A percentile compares a stretch with the other conserved stretches of the same genome.
phyloP scores from a whole-genome alignment of 2,888 invertebrate genomes.

The Megalurothrips usitatus region DNA sequence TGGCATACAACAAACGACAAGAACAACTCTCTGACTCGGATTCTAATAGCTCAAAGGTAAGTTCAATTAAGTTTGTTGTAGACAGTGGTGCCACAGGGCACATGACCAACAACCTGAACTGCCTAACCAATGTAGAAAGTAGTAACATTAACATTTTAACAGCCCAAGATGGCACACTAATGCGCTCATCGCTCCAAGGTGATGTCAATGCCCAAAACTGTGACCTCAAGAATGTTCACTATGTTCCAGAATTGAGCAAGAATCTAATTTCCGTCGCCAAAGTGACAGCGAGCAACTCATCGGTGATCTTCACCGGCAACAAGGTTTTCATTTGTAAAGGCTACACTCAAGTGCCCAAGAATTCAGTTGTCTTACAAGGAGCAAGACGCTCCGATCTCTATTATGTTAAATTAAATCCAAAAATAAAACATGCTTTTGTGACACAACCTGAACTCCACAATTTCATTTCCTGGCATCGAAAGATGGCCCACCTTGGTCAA shows the following conservation, averaged over 20 bases:
- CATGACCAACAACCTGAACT: not conserved
- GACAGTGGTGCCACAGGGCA: not conserved
- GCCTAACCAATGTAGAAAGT: not conserved
- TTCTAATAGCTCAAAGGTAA: not conserved
- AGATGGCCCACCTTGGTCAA: not conserved
- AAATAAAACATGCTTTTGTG: not conserved
- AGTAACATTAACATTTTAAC: not conserved
- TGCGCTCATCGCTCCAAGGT: not conserved
- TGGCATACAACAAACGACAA: not conserved
- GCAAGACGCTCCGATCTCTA: not conserved
- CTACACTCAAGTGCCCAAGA: not conserved
- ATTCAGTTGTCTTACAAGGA: not conserved
- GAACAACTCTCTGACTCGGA: not conserved
- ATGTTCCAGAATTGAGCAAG: not conserved
- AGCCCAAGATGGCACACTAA: not conserved
- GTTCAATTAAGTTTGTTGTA: not conserved
- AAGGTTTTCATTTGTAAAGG: not conserved
- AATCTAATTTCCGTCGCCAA: not conserved
- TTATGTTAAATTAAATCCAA: not conserved
- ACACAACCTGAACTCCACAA: not conserved
- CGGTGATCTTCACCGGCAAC: not conserved
- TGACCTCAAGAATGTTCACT: not conserved
- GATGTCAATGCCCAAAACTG: not conserved
- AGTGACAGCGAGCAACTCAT: not conserved
- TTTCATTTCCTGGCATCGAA: not conserved